Base-by-base conservation (phyloP, 2,888 invertebrate genomes). In the Cecidostiba fungosa region DNA sequence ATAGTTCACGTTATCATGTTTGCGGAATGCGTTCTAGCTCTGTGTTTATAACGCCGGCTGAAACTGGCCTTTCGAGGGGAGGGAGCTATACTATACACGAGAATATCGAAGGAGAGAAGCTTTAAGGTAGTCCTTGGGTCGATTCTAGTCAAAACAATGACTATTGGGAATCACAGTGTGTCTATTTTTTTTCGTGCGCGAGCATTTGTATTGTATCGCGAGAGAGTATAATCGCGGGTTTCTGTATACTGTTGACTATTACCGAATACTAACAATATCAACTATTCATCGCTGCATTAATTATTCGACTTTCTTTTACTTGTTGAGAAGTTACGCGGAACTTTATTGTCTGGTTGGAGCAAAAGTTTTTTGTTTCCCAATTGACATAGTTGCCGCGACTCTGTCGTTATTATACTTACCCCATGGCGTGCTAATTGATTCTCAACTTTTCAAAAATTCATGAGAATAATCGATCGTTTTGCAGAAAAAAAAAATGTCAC, bases 101-200 rank as follows among this genome's bases (percentile, higher is more conserved):
- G 66, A 66, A 66, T 66, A 29, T 50, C 50, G 74, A 74, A 47
- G 47, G 26, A 26, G 29, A n/a, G 23, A 74, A 19, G 50, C 16
- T 47, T 74, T 74, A 74, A 74, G 74, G 50, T 29, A 74, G 74
- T 74, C 74, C 50, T 74, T 74, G 70, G 47, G 14, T 10, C 23
- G 29, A 29, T 26, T 74, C 43, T 29, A 26, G 74, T 29, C 29
- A 50, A 74, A 36, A 72, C 39, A 43, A 23, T 23, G 39, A 39
- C 72, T 23, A n/a, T 36, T 6, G 72, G 8, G 39, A 36, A 72
- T 14, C 36, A 23, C n/a, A 12, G 6, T 32, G 32, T 23, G 5
- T 29, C n/a, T n/a, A 3, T n/a, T n/a, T 39, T 62, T 26, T 12
- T 29, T 12, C 14, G 12, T 2, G 14, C 0, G 10, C 19, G n/a